Base-by-base conservation (phyloP, 2,888 invertebrate species). In the Petrolisthes cinctipes region DNA sequence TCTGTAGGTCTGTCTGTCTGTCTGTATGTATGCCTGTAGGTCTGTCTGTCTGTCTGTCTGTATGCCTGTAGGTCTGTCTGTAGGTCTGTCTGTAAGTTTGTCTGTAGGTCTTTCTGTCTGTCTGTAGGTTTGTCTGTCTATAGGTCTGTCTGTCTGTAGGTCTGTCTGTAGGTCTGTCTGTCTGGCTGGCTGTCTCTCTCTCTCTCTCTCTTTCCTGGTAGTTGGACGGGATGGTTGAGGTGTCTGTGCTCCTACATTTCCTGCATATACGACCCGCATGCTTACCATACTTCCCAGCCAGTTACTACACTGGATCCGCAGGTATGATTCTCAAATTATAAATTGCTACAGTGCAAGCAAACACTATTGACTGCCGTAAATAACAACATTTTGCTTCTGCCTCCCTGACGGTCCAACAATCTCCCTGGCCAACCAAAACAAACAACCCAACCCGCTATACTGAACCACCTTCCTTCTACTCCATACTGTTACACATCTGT, bases 241-340 rank as follows among this genome's bases (percentile, higher is more conserved):
- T 14, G 17, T 2, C 66, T 66, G 66, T 66, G 66, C 66, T 66
- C 66, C 66, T 66, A 17, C 66, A 66, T 66, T 66, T 14, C 17
- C 66, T n/a, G 11, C 3, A 17, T 66, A 66, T 66, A 66, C 66
- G 1, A 66, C 66, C 66, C 3, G 3, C 66, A 66, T 3, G 66
- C 66, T 3, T 66, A 66, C 66, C 66, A 66, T 66, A 66, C 66
- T 66, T 66, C 66, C 66, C 66, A 66, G 66, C 66, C 66, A 66
- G 66, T 66, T 1, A 66, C 17, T 66, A 66, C 66, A 66, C 66
- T 66, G 66, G 66, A 1, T 66, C 66, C 66, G 66, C 66, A 3
- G 66, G 66, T 66, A 66, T 66, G 66, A 66, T 66, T 66, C 66
- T 2, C 66, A 66, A 3, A 66, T 66, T 66, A 66, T 66, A 66